These are phyloP conservation scores for Lordiphosa andalusiaca DNA, from an alignment of 2,888 invertebrate species.

Conservation along the genomic window DNA sequence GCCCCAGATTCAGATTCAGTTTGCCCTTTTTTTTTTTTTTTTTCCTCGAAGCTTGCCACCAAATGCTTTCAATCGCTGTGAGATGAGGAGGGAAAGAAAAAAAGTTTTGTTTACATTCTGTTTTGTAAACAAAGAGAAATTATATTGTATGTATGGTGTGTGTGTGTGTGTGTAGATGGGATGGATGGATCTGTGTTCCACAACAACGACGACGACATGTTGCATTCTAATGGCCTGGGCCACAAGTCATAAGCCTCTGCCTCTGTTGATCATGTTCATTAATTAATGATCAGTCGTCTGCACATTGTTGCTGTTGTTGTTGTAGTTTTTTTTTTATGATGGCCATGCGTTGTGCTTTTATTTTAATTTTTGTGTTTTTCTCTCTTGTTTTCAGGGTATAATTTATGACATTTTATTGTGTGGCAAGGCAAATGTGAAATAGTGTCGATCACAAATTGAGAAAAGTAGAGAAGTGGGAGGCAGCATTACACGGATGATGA, in stretches of 20 bases:
- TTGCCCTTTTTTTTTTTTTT: constrained; percentile 25
- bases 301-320: constrained; percentile 21
- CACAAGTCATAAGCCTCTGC: constrained; percentile 45
- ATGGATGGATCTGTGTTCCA: constrained; percentile 56
- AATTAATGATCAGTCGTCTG: constrained; percentile 69
- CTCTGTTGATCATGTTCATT: constrained; percentile 69
- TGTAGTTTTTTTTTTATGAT: constrained; percentile 58
- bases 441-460: background rate
- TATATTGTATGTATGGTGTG: constrained; percentile 23
- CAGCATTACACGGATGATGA: background rate
- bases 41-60: constrained; percentile 48
- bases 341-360: constrained; percentile 62
- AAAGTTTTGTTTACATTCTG: constrained; percentile 73
- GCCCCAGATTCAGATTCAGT: constrained; percentile 65
- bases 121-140: constrained; percentile 70
- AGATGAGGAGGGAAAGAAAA: constrained; percentile 28
- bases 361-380: constrained; percentile 21
- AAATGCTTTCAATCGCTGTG: constrained; percentile 62
- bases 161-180: constrained; percentile 29
- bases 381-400: constrained; percentile 46
- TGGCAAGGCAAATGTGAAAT: constrained; percentile 56
- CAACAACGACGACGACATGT: constrained; percentile 65
- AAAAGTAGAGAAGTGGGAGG: background rate
- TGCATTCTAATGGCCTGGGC: constrained; percentile 67
- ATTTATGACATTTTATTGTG: constrained; percentile 74